Evolutionary conservation across 2,113 vertebrate genomes (phyloP), one percentile per base, ranked within the genome.

Genomic region (Microtus oregoni): DNA sequence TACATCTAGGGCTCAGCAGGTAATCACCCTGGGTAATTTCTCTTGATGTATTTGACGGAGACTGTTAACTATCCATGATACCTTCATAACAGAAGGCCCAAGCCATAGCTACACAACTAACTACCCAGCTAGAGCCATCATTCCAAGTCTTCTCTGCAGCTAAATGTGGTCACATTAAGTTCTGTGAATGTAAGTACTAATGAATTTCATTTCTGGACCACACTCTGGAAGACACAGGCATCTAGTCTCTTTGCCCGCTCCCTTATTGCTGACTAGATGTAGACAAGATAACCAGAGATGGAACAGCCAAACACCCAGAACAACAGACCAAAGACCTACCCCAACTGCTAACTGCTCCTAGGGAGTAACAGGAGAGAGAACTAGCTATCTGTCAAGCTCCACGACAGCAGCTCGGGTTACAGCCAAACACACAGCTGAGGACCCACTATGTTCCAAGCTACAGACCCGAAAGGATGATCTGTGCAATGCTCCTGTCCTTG

Each of bases 351-450:
- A 76, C 50, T 55, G 89, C 81, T 32, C 26, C 26, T 19, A 50
- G 26, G 26, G 0, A 7, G 44, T 65, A 24, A 38, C 5, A 15
- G 0, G 22, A 52, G 12, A 35, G 38, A 73, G 38, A 82, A 70
- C 79, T 32, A 35, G 2, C 55, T 13, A 20, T 17, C 28, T 14
- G 30, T 28, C 65, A 14, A 38, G 47, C 20, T 68, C 63, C 13
- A 14, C 6, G 28, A 30, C 0, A 2, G 38, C 1, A 0, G 9
- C 44, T 73, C 9, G n/a, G 44, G 30, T 3, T 0, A n/a, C 11
- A 70, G 10, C 38, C 50, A 20, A 41, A 82, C 70, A 44, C 0
- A 26, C 7, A 70, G 6, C 68, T 52, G 1, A 6, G 70, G 44
- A n/a, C 50, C 68, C 35, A 14, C 50, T 30, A 20, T 0, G 20